phyloP scores from a whole-genome alignment of 2,797 vertebrate species.

The Scleropages formosus region DNA sequence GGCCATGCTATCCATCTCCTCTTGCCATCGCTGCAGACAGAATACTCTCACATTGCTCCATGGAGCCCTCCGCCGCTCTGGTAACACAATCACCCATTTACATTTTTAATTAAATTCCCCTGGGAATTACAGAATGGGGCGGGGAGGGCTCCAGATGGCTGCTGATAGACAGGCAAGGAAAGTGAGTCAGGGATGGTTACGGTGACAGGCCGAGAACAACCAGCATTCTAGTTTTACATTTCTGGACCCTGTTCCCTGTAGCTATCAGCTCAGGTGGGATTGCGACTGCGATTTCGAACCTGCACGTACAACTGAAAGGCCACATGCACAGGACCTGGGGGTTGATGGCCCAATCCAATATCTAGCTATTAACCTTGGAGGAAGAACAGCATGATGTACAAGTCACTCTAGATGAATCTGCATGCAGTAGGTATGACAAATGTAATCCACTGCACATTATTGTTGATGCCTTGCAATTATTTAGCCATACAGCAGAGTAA shows the following conservation, averaged over 20 bases:
- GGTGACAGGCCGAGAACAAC: conserved; percentile 21
- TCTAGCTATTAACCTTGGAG: no score
- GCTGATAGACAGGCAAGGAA: conserved; percentile 13
- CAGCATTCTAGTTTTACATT: conserved; percentile 16
- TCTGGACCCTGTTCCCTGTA: not conserved
- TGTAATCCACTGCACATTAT: no score
- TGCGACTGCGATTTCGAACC: no score
- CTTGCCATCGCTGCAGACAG: conserved; percentile 48
- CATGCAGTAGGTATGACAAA: no score
- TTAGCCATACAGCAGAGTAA: no score
- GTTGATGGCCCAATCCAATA: no score
- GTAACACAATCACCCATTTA: conserved; percentile 58
- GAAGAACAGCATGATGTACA: no score
- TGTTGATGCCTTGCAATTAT: no score
- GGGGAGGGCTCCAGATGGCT: conserved; percentile 31
- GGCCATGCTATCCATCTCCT: conserved; percentile 61
- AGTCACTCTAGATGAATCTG: no score
- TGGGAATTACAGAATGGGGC: conserved; percentile 60
- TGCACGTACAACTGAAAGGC: no score
- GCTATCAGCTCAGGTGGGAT: no score
- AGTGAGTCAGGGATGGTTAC: conserved; percentile 21
- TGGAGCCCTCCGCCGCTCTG: conserved; percentile 49
- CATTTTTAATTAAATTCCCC: conserved; percentile 67
- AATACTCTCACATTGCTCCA: conserved; percentile 56
- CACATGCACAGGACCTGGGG: no score